A percentile compares a stretch with the other conserved stretches of the same genome.
Conservation (phyloP, 2,888 invertebrate genomes). For the Mellilla xanthometata region DNA sequence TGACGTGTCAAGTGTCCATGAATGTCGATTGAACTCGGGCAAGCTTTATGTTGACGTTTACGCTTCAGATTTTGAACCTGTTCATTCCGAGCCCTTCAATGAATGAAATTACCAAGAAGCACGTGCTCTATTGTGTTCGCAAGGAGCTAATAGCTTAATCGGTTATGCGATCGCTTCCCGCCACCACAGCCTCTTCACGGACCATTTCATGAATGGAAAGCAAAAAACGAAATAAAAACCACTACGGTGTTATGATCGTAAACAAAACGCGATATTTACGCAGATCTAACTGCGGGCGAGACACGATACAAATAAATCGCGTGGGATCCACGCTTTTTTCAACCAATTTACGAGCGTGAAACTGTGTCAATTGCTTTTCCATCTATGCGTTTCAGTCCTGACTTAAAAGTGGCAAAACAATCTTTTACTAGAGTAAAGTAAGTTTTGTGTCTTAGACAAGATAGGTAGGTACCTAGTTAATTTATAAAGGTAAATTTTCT, state of each 20-base stretch:
- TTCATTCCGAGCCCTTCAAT: slow-evolving; percentile 45
- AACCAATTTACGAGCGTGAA: background rate
- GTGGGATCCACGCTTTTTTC: slow-evolving; percentile 9
- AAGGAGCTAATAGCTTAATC: slow-evolving; percentile 70
- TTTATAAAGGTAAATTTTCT: background rate
- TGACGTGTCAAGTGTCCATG: too few species aligned
- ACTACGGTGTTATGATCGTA: slow-evolving; percentile 59
- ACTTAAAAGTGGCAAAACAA: too few species aligned
- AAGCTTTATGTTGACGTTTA: background rate
- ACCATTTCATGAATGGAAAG: slow-evolving; percentile 67
- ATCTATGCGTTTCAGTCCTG: too few species aligned
- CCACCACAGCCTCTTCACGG: slow-evolving; percentile 62
- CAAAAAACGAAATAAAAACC: slow-evolving; percentile 56
- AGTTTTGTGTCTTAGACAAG: too few species aligned
- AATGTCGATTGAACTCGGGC: too few species aligned
- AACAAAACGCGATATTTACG: slow-evolving; percentile 52
- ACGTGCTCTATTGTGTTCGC: slow-evolving; percentile 72
- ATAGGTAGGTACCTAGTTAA: background rate
- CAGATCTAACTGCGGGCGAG: slow-evolving; percentile 20
- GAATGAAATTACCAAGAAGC: slow-evolving; percentile 63
- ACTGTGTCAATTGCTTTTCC: background rate
- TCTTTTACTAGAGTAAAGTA: too few species aligned
- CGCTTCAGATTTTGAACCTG: slow-evolving; percentile 22
- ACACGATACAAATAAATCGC: slow-evolving; percentile 8
- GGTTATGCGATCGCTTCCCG: slow-evolving; percentile 63